Evolutionary conservation across 2,113 vertebrate genomes (phyloP).

Genomic region (Loxodonta africana): DNA sequence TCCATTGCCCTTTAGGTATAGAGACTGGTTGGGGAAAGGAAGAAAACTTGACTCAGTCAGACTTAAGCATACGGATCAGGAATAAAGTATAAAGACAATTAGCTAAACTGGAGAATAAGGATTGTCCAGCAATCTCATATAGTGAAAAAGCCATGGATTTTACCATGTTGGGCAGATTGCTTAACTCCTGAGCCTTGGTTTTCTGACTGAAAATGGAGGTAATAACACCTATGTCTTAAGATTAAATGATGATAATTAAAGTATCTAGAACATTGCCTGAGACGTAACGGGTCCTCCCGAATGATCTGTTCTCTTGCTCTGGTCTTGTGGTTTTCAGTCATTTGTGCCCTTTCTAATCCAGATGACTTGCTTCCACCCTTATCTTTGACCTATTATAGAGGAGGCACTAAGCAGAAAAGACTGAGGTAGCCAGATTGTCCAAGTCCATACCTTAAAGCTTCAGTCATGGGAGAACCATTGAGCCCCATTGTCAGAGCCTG

Average conservation of each 20-base stretch:
- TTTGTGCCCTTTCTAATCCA: constrained; percentile 13
- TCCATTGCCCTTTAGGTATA: constrained; percentile 26
- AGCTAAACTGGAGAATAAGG: neutral
- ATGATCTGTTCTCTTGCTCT: neutral
- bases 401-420: neutral
- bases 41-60: constrained; percentile 22
- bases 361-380: neutral
- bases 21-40: constrained; percentile 37
- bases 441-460: neutral
- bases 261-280: constrained; percentile 33
- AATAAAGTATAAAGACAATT: constrained; percentile 42
- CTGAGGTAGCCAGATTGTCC: neutral
- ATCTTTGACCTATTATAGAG: constrained; percentile 39
- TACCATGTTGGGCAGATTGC: constrained; percentile 17
- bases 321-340: constrained; percentile 31
- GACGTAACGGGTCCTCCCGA: neutral
- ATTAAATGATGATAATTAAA: neutral
- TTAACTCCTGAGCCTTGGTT: constrained; percentile 36
- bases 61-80: constrained; percentile 1
- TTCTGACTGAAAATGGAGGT: constrained; percentile 53
- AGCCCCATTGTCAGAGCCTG: constrained; percentile 8
- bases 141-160: constrained; percentile 9
- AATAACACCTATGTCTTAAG: neutral
- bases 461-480: neutral
- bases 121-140: neutral